Percentiles rank a stretch among this genome's conserved stretches.
Conservation (phyloP, 2,113 vertebrate species). For the Gymnobelideus leadbeateri region DNA sequence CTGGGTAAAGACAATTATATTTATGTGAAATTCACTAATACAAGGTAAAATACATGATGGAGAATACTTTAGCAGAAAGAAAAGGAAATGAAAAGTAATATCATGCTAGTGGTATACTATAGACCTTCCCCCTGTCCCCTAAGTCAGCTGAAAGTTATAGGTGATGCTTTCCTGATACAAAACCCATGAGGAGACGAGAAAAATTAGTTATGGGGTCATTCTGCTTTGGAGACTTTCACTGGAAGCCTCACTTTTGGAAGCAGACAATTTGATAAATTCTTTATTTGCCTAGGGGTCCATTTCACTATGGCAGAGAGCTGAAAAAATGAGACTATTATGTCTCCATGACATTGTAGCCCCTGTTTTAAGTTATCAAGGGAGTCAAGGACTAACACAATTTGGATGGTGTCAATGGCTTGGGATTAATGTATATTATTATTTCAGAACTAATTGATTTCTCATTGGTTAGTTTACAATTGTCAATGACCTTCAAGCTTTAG, state of each 20-base stretch:
- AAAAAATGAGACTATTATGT: neutral
- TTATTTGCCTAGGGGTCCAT: neutral
- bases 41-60: neutral
- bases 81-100: neutral
- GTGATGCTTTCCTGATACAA: neutral
- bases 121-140: neutral
- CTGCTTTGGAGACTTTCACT: neutral
- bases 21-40: neutral
- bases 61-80: neutral
- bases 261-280: neutral
- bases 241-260: neutral
- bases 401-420: neutral
- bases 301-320: neutral
- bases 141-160: neutral
- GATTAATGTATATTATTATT: constrained; percentile 1
- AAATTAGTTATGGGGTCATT: neutral
- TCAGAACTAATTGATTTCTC: neutral
- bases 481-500: neutral
- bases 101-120: too few species aligned
- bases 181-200: neutral
- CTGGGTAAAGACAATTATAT: neutral
- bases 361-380: neutral
- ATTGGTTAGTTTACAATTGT: neutral
- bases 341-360: neutral
- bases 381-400: neutral